Evolutionary conservation across 2,888 invertebrate genomes (phyloP).

Genomic region (Andrena camellia): DNA sequence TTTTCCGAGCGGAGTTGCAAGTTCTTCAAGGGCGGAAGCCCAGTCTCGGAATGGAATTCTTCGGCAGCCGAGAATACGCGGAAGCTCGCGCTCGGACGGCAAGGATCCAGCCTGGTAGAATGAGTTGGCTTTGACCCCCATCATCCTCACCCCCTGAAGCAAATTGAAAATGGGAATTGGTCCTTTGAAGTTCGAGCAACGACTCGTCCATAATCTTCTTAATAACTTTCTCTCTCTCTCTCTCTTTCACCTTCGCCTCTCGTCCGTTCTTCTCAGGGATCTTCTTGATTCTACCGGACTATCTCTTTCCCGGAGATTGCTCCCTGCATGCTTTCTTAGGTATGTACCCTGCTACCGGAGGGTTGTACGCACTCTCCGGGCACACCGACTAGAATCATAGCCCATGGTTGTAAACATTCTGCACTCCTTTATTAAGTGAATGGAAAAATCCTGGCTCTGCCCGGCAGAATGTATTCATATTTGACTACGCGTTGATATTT

Average conservation of each 20-base stretch:
- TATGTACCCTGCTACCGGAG: background rate
- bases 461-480: background rate
- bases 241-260: slow-evolving; percentile 20
- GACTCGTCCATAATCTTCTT: slow-evolving; percentile 80
- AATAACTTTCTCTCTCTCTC: slow-evolving; percentile 76
- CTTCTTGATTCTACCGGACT: slow-evolving; percentile 42
- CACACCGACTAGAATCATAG: background rate
- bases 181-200: slow-evolving; percentile 82
- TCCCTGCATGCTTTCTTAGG: slow-evolving; percentile 37
- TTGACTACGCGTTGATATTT: background rate
- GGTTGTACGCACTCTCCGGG: background rate
- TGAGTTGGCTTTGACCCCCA: slow-evolving; percentile 73
- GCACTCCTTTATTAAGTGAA: background rate
- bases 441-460: background rate
- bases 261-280: background rate
- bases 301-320: slow-evolving; percentile 43
- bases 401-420: background rate
- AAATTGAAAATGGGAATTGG: slow-evolving; percentile 84
- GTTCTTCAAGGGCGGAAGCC: slow-evolving; percentile 37
- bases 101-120: slow-evolving; percentile 63
- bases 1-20: slow-evolving; percentile 46
- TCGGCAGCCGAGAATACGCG: slow-evolving; percentile 64
- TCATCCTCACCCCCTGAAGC: slow-evolving; percentile 56
- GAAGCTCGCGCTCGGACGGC: slow-evolving; percentile 59
- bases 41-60: slow-evolving; percentile 66